Conservation (phyloP, 2,888 invertebrate genomes). For the Chrysodeixis includens region DNA sequence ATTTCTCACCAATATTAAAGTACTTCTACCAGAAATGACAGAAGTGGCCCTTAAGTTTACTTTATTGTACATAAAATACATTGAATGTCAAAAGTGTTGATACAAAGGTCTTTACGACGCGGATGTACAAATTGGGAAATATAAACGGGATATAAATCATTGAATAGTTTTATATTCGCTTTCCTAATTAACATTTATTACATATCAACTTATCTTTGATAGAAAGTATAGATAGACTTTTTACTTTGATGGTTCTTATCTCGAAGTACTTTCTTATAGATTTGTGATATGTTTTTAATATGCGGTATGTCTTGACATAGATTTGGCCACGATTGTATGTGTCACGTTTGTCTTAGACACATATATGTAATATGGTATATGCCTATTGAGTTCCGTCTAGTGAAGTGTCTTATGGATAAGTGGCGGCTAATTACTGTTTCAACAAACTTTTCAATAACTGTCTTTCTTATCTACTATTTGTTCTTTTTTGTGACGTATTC, state of each 20-base stretch:
- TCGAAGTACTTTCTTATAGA: not conserved
- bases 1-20: slow-evolving; percentile 26
- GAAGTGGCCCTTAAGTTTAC: slow-evolving; percentile 23
- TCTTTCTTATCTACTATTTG: not conserved
- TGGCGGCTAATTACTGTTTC: not conserved
- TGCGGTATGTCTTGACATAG: not conserved
- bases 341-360: not conserved
- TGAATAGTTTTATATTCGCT: slow-evolving; percentile 34
- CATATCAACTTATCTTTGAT: slow-evolving; percentile 31
- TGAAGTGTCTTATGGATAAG: not conserved
- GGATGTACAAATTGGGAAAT: slow-evolving; percentile 49
- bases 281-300: not conserved
- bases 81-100: slow-evolving; percentile 36
- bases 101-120: slow-evolving; percentile 46
- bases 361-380: no score
- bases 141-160: slow-evolving; percentile 15
- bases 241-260: not conserved
- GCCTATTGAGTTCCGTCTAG: not conserved
- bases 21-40: slow-evolving; percentile 21
- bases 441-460: not conserved
- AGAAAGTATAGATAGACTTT: slow-evolving; percentile 22
- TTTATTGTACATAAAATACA: slow-evolving; percentile 42
- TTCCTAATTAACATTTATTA: slow-evolving; percentile 50
- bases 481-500: no score
- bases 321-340: not conserved